A percentile compares a stretch with the other conserved stretches of the same genome.
Evolutionary conservation across 2,113 vertebrate genomes (phyloP).

Genomic region (Rhinichthys klamathensis): DNA sequence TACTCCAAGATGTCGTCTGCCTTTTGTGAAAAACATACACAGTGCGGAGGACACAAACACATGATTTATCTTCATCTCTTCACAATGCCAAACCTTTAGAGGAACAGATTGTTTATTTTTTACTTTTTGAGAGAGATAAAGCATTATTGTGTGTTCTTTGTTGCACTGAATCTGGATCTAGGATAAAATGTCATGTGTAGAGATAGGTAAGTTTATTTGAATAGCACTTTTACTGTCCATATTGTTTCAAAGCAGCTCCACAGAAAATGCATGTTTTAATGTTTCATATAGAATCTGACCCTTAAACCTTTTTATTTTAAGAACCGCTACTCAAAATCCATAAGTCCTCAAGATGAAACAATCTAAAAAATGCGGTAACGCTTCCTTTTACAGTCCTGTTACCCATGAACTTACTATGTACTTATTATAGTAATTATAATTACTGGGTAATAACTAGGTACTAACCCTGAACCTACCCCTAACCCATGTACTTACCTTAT

Average conservation of each 20-base stretch:
- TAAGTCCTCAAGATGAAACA: neutral
- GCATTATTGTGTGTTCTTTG: neutral
- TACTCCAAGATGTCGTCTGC: neutral
- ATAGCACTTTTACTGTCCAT: neutral
- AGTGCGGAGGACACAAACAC: neutral
- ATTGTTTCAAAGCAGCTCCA: too few relatives aligned
- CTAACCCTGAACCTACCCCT: too few relatives aligned
- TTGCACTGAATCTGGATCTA: neutral
- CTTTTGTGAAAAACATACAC: neutral
- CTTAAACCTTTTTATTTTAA: neutral
- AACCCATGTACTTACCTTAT: too few relatives aligned
- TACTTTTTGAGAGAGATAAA: neutral
- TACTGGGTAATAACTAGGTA: too few relatives aligned
- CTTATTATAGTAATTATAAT: too few relatives aligned
- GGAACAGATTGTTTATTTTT: neutral
- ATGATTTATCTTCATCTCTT: conserved; percentile 7
- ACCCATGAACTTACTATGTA: too few relatives aligned
- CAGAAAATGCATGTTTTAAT: too few relatives aligned
- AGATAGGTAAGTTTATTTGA: neutral
- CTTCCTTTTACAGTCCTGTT: too few relatives aligned
- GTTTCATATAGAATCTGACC: neutral
- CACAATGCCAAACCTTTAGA: neutral
- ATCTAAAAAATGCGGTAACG: too few relatives aligned
- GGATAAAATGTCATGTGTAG: neutral
- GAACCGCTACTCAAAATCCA: neutral